These are phyloP conservation scores for Volucella bombylans DNA, from an alignment of 2,888 invertebrate genomes.

Conservation along the genomic window DNA sequence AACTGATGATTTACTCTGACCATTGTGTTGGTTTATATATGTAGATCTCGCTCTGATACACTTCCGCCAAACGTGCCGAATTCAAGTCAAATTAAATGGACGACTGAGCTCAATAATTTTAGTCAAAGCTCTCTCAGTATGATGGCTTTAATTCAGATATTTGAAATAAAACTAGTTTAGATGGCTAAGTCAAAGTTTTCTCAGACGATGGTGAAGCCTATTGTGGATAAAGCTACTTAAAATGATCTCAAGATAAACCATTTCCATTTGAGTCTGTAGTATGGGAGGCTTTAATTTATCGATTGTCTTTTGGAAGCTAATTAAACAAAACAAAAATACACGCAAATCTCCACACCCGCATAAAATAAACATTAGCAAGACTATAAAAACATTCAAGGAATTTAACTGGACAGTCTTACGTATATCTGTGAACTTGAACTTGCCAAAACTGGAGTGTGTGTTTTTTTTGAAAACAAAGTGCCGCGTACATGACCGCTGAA, in stretches of 20 bases:
- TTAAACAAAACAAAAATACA: not conserved
- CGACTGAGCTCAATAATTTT: conserved; percentile 2
- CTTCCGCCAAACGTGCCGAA: conserved; percentile 45
- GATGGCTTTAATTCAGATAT: not conserved
- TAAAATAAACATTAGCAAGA: conserved; percentile 49
- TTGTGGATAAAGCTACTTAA: conserved; percentile 8
- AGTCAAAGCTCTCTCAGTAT: conserved; percentile 13
- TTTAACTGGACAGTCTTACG: not conserved
- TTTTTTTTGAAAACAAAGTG: no score
- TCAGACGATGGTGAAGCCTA: not conserved
- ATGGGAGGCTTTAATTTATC: conserved; percentile 12
- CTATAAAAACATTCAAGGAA: conserved; percentile 38
- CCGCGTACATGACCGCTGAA: no score
- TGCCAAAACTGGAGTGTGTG: not conserved
- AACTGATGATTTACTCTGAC: conserved; percentile 43
- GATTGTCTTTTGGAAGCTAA: not conserved
- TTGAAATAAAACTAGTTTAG: not conserved
- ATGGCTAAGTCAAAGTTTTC: conserved; percentile 30
- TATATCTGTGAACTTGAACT: conserved; percentile 2
- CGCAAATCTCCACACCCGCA: not conserved
- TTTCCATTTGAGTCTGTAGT: not conserved
- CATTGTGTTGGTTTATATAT: conserved; percentile 52
- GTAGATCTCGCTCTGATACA: conserved; percentile 13
- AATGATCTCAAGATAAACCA: conserved; percentile 17
- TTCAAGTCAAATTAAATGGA: conserved; percentile 15